Percentiles rank a stretch among this genome's conserved stretches.
Conservation (phyloP, 2,113 vertebrate genomes). For the Mustela nigripes region DNA sequence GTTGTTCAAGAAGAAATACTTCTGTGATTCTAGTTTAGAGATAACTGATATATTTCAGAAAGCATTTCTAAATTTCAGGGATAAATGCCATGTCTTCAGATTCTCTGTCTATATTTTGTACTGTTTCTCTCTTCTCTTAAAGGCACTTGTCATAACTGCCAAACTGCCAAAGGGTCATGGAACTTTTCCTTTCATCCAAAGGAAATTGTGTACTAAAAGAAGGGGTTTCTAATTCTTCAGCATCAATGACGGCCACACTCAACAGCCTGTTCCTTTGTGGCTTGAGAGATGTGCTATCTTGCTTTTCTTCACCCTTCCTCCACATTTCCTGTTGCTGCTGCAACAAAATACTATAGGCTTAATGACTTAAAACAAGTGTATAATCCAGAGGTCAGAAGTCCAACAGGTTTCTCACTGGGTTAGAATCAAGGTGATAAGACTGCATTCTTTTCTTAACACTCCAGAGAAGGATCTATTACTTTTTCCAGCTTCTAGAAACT, state of each 20-base stretch:
- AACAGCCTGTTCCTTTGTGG: neutral
- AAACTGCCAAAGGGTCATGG: neutral
- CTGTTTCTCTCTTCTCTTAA: neutral
- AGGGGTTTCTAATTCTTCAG: neutral
- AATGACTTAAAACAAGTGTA: neutral
- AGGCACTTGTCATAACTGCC: neutral
- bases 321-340: neutral
- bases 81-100: neutral
- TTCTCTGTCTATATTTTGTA: neutral
- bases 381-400: neutral
- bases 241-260: neutral
- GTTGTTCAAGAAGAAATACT: conserved; percentile 62
- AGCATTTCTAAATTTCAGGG: conserved; percentile 23
- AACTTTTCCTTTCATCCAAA: neutral
- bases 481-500: neutral
- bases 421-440: neutral
- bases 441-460: neutral
- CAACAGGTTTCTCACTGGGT: neutral
- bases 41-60: conserved; percentile 66
- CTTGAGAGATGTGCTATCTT: neutral
- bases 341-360: neutral
- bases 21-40: conserved; percentile 75
- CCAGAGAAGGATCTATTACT: neutral
- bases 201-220: neutral
- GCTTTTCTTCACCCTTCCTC: neutral